Evolutionary conservation across 2,797 vertebrate species (phyloP).

Genomic region (Poecile montanus): DNA sequence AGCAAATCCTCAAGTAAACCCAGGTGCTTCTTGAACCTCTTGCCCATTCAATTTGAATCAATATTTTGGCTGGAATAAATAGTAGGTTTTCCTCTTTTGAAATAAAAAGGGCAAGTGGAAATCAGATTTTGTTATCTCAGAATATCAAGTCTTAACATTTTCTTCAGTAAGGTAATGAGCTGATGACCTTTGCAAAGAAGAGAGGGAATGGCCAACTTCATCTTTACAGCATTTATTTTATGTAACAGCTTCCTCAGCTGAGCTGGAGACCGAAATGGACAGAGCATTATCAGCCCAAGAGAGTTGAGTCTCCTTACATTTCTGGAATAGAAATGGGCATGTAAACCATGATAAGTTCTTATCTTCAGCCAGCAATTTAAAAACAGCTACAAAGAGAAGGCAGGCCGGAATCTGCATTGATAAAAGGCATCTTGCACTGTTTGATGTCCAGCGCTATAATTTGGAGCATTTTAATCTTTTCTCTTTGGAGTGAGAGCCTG

Average conservation of each 20-base stretch:
- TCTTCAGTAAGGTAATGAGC: constrained; percentile 13
- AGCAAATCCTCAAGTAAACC: background rate
- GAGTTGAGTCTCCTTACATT: background rate
- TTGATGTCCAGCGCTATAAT: background rate
- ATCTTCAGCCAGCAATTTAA: background rate
- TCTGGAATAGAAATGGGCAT: constrained; percentile 2
- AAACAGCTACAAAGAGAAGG: background rate
- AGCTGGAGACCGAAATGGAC: constrained; percentile 48
- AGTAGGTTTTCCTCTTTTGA: background rate
- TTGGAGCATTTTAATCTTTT: background rate
- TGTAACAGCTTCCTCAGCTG: constrained; percentile 40
- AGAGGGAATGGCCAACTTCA: constrained; percentile 54
- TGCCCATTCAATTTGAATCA: background rate
- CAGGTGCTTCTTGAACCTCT: background rate
- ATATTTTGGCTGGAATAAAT: background rate
- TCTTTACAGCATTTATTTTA: constrained; percentile 56
- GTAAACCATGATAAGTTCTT: constrained; percentile 25
- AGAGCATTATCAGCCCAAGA: constrained; percentile 47
- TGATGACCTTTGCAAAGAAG: constrained; percentile 38
- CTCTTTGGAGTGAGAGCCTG: background rate
- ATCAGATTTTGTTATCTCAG: constrained; percentile 42
- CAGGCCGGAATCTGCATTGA: background rate
- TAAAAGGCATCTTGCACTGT: background rate
- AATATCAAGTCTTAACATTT: constrained; percentile 52
- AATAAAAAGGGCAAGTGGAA: constrained; percentile 28